Percentiles rank a stretch among this genome's conserved stretches.
These are phyloP conservation scores for Holothuria glaberrima DNA, from an alignment of 35 echinoderm and acorn worm genomes.

Conservation along the genomic window DNA sequence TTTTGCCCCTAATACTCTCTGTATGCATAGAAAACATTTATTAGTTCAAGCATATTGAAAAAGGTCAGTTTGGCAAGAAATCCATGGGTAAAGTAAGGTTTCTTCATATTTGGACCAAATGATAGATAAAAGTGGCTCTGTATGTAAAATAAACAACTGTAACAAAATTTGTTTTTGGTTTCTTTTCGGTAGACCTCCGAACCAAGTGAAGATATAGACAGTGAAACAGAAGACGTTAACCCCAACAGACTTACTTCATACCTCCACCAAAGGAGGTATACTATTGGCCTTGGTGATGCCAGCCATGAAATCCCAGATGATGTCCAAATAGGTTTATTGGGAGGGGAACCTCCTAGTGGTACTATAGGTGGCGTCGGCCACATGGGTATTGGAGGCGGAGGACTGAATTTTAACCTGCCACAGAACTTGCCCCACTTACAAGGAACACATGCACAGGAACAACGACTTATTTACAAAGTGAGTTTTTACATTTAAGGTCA, in stretches of 20 bases:
- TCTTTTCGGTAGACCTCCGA: conserved; percentile 45
- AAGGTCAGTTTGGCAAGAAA: no score
- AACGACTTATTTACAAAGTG: conserved; percentile 85
- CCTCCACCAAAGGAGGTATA: conserved; percentile 77
- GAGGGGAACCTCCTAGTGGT: conserved; percentile 33
- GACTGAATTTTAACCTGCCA: conserved; percentile 72
- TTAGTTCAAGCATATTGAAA: no score
- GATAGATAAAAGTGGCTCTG: no score
- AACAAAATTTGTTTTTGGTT: background rate
- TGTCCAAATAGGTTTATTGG: conserved; percentile 16
- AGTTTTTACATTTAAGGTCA: background rate
- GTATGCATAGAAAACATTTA: no score
- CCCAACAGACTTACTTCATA: conserved; percentile 78
- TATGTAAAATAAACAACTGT: no score
- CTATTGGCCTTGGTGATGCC: conserved; percentile 77
- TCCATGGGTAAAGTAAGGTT: no score
- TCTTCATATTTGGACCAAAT: no score
- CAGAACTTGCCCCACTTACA: conserved; percentile 80
- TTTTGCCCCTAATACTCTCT: no score
- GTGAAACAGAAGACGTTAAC: conserved; percentile 83
- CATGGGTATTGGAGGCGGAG: background rate
- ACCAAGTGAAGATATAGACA: conserved; percentile 83
- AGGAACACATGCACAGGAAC: conserved; percentile 56
- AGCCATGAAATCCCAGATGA: conserved; percentile 73
- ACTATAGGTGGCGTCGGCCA: background rate